These are phyloP conservation scores for Toxonevra muliebris DNA, from an alignment of 2,888 invertebrate species.

Conservation along the genomic window DNA sequence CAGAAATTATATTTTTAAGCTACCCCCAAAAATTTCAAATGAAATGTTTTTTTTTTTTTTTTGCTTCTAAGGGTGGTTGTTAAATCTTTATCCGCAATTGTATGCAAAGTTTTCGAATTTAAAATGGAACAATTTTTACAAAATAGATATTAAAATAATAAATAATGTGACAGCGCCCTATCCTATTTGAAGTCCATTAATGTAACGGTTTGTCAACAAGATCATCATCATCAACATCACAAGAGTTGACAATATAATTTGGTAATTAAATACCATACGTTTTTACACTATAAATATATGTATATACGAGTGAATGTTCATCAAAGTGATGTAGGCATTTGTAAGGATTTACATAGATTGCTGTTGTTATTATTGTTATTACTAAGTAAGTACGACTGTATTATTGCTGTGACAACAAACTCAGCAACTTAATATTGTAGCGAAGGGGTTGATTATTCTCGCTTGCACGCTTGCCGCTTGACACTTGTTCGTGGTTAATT, in stretches of 20 bases:
- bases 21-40: conserved; percentile 11
- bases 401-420: background rate
- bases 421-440: background rate
- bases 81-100: too few relatives aligned
- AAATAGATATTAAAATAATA: too few relatives aligned
- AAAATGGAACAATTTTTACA: too few relatives aligned
- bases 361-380: conserved; percentile 6
- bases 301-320: too few relatives aligned
- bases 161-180: too few relatives aligned
- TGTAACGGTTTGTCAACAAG: conserved; percentile 44
- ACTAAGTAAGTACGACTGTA: background rate
- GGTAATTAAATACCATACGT: conserved; percentile 37
- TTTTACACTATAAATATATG: conserved; percentile 1
- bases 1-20: conserved; percentile 27
- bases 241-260: conserved; percentile 40
- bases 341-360: conserved; percentile 30
- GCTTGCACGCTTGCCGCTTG: conserved; percentile 5
- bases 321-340: conserved; percentile 19
- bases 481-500: background rate
- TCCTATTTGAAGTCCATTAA: conserved; percentile 49
- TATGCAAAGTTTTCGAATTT: conserved; percentile 15
- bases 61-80: too few relatives aligned
- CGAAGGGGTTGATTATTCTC: conserved; percentile 19
- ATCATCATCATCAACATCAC: conserved; percentile 36
- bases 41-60: too few relatives aligned